phyloP scores from a whole-genome alignment of 2,797 vertebrate genomes.

The Lindbergichthys nudifrons region DNA sequence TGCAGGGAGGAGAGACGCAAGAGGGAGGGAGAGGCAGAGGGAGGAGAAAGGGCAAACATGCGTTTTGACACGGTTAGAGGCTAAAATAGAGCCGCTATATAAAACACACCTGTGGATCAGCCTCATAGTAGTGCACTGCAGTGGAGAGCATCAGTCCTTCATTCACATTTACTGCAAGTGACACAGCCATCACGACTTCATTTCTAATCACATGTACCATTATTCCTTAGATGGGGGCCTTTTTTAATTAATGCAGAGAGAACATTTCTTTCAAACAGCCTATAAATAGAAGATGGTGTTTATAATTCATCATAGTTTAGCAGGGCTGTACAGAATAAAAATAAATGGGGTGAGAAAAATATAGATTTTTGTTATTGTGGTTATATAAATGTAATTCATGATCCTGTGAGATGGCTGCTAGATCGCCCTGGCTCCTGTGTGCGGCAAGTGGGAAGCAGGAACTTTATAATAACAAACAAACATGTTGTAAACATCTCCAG shows the following conservation, averaged over 20 bases:
- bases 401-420: too few species aligned
- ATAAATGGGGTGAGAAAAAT: too few species aligned
- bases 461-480: too few species aligned
- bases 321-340: too few species aligned
- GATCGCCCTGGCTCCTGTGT: too few species aligned
- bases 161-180: neutral
- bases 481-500: neutral
- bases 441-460: too few species aligned
- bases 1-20: conserved; percentile 17
- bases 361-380: too few species aligned
- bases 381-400: too few species aligned
- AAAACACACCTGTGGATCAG: conserved; percentile 31
- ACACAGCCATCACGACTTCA: neutral
- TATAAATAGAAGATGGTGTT: too few species aligned
- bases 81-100: conserved; percentile 28
- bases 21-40: conserved; percentile 22
- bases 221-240: neutral
- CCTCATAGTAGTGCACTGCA: neutral
- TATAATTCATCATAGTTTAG: too few species aligned
- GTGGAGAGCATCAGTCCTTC: neutral
- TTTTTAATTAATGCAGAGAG: neutral
- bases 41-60: conserved; percentile 37
- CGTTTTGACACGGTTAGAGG: conserved; percentile 47
- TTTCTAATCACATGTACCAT: neutral
- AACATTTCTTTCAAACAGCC: neutral